Conservation (phyloP, 2,797 vertebrate genomes). For the Choloepus didactylus region DNA sequence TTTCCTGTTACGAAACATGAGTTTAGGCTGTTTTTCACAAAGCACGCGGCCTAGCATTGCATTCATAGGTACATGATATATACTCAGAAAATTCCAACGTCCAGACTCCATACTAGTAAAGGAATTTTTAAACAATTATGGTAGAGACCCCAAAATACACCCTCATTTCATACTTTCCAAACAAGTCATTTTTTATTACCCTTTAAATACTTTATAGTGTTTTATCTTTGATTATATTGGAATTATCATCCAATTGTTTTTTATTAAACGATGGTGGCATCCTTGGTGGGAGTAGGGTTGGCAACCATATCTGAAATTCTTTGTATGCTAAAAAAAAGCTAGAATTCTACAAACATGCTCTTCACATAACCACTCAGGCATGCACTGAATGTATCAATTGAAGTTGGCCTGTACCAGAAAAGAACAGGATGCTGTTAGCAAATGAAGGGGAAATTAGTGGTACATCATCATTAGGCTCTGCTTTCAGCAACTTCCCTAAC, state of each 20-base stretch:
- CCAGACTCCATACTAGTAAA: background rate
- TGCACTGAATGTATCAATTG: background rate
- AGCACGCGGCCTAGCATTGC: slow-evolving; percentile 46
- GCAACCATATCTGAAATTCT: slow-evolving; percentile 58
- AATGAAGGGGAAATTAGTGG: slow-evolving; percentile 38
- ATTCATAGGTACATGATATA: background rate
- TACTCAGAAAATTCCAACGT: slow-evolving; percentile 26
- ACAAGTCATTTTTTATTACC: slow-evolving; percentile 5
- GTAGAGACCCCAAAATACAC: background rate
- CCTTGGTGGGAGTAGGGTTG: background rate
- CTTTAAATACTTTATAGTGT: slow-evolving; percentile 45
- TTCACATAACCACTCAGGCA: slow-evolving; percentile 45
- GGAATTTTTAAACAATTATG: background rate
- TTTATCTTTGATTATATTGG: slow-evolving; percentile 39
- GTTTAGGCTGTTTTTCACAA: slow-evolving; percentile 59
- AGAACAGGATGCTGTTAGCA: slow-evolving; percentile 45
- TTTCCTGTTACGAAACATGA: slow-evolving; percentile 27
- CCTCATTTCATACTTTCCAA: slow-evolving; percentile 47
- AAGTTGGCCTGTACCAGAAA: slow-evolving; percentile 38
- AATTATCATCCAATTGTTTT: slow-evolving; percentile 50
- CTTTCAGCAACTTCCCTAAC: slow-evolving; percentile 56
- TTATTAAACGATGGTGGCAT: slow-evolving; percentile 12
- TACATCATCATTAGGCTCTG: slow-evolving; percentile 48
- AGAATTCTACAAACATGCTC: slow-evolving; percentile 43
- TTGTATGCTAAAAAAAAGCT: slow-evolving; percentile 41